Percentiles rank a stretch among this genome's conserved stretches.
phyloP scores from a whole-genome alignment of 2,113 vertebrate species.

The Echinops telfairi region DNA sequence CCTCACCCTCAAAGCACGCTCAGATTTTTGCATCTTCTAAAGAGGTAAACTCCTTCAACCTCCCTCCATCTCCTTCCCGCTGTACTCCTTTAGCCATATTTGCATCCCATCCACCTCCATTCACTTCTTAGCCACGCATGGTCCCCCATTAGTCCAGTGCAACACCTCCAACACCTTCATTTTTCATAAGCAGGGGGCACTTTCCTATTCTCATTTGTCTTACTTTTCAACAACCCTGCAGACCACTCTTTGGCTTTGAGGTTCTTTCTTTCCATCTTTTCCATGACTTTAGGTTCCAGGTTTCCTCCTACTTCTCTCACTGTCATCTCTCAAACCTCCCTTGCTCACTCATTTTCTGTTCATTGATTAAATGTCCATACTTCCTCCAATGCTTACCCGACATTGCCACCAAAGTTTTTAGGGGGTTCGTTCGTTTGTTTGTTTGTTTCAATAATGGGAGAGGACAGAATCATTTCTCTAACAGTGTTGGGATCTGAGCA shows the following conservation, averaged over 20 bases:
- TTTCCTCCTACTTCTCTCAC: not conserved
- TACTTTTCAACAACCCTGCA: not conserved
- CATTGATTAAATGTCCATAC: not conserved
- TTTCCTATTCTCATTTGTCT: not conserved
- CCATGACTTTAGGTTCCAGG: not conserved
- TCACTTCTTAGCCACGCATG: not conserved
- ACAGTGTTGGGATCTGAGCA: not conserved
- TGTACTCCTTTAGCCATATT: not conserved
- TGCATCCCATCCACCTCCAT: not conserved
- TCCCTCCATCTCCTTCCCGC: not conserved
- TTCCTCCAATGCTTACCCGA: not conserved
- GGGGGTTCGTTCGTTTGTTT: not conserved
- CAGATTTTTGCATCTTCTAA: not conserved
- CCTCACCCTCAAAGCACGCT: no score
- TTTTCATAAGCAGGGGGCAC: not conserved
- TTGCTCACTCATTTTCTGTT: not conserved
- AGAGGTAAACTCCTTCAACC: not conserved
- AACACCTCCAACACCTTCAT: not conserved
- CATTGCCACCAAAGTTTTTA: no score
- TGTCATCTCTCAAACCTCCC: not conserved
- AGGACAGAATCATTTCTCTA: slow-evolving; percentile 50
- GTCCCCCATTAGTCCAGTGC: not conserved
- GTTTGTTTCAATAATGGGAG: not conserved
- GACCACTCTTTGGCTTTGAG: slow-evolving; percentile 7
- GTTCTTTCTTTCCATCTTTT: not conserved